A percentile compares a stretch with the other conserved stretches of the same genome.
Evolutionary conservation across 2,113 vertebrate genomes (phyloP).

Genomic region (Triplophysa rosa): DNA sequence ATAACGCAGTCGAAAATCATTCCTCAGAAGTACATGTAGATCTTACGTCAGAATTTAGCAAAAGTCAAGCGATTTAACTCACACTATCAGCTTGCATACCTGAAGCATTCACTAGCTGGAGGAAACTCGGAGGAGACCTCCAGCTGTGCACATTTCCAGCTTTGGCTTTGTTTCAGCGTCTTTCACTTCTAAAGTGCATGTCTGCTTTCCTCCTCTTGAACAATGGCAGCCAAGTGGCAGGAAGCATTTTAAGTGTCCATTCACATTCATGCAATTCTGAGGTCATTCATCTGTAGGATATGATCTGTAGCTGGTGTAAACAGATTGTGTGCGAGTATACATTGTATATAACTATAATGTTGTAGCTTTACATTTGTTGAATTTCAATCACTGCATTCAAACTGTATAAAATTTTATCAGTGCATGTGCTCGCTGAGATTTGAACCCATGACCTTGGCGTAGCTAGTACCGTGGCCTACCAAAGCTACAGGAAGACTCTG

Average conservation of each 20-base stretch:
- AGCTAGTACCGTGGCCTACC: too few species aligned
- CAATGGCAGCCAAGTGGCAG: constrained; percentile 25
- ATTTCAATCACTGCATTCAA: too few species aligned
- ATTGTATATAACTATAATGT: neutral
- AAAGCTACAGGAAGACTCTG: neutral
- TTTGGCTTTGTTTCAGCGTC: constrained; percentile 11
- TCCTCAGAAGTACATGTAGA: too few species aligned
- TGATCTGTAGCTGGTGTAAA: neutral
- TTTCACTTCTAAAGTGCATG: neutral
- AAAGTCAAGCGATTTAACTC: neutral
- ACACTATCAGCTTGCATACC: neutral
- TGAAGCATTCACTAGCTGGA: neutral
- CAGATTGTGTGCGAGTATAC: neutral
- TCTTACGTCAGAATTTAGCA: neutral
- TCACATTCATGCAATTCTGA: neutral
- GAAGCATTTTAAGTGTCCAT: constrained; percentile 13
- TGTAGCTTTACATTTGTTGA: too few species aligned
- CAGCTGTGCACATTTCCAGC: neutral
- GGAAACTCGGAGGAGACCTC: neutral
- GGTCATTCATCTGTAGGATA: neutral
- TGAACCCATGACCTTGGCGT: too few species aligned
- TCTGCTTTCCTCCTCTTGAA: constrained; percentile 15
- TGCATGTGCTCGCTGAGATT: too few species aligned
- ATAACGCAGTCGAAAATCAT: too few species aligned
- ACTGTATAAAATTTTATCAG: too few species aligned